Evolutionary conservation across 2,113 vertebrate genomes (phyloP).

Genomic region (Stegostoma tigrinum): DNA sequence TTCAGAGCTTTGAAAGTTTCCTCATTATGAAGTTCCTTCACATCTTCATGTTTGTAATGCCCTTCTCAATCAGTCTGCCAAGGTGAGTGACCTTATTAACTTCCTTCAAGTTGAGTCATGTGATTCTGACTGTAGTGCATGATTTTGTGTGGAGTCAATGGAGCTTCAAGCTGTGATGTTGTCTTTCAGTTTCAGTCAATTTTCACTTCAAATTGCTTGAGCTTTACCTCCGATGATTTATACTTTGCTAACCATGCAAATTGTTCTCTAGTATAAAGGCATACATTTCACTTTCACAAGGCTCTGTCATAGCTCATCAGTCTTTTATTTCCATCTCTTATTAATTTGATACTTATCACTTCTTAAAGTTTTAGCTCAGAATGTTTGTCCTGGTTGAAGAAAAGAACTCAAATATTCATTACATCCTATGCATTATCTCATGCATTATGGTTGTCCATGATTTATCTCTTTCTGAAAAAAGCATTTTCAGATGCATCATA

Average conservation of each 20-base stretch:
- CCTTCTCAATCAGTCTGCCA: slow-evolving; percentile 22
- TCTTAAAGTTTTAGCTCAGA: neutral
- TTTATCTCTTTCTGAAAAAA: neutral
- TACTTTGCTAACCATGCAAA: neutral
- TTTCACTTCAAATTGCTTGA: neutral
- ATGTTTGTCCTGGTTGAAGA: neutral
- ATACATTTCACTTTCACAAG: neutral
- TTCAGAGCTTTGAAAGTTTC: neutral
- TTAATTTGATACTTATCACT: neutral
- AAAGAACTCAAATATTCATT: neutral
- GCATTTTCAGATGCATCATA: neutral
- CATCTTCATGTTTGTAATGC: neutral
- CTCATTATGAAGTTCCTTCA: slow-evolving; percentile 20
- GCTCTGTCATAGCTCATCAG: neutral
- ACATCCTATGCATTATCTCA: neutral
- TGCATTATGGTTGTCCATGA: neutral
- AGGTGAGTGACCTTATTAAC: neutral
- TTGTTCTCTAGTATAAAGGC: neutral
- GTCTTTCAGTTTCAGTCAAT: neutral
- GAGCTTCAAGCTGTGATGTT: neutral
- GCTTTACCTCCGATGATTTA: slow-evolving; percentile 1
- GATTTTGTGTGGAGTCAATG: neutral
- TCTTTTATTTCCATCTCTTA: neutral
- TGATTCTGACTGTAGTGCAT: neutral
- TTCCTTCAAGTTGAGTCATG: neutral